A percentile compares a stretch with the other conserved stretches of the same genome.
Conservation (phyloP, 1,140 invertebrate species). For the Tetramorium parvispinum region DNA sequence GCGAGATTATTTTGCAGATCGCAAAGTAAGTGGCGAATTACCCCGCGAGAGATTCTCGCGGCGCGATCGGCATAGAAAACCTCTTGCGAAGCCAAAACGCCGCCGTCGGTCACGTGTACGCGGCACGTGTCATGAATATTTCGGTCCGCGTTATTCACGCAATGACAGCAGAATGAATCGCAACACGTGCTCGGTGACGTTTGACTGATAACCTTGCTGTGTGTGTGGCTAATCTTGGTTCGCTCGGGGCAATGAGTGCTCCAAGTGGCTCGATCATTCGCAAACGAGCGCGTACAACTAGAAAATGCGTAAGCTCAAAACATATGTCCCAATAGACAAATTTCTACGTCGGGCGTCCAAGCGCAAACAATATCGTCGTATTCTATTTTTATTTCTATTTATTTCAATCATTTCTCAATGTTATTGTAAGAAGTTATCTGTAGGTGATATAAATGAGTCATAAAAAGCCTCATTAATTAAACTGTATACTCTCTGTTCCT, state of each 20-base stretch:
- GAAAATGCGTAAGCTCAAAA: constrained; percentile 2
- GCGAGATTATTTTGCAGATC: constrained; percentile 38
- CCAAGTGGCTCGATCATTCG: constrained; percentile 50
- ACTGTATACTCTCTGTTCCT: background rate
- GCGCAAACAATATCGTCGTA: background rate
- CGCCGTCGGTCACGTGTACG: constrained; percentile 63
- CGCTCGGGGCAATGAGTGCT: background rate
- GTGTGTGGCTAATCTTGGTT: constrained; percentile 69
- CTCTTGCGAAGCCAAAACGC: constrained; percentile 11
- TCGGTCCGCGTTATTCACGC: constrained; percentile 82
- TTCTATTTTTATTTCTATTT: background rate
- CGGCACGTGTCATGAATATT: constrained; percentile 80
- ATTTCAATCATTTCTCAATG: background rate
- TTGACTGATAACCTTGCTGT: constrained; percentile 81
- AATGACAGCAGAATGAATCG: constrained; percentile 84
- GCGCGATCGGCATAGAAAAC: background rate
- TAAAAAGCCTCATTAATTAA: background rate
- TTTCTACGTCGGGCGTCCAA: background rate
- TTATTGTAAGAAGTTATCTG: background rate
- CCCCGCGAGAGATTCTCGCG: background rate
- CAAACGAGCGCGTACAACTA: constrained; percentile 28
- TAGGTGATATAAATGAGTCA: background rate
- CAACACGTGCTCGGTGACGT: constrained; percentile 81
- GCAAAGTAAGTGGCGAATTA: constrained; percentile 19
- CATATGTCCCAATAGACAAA: constrained; percentile 17